Percentiles rank a stretch among this genome's conserved stretches.
These are phyloP conservation scores for Sebastes nivosus DNA, from an alignment of 2,797 vertebrate genomes.

Conservation along the genomic window DNA sequence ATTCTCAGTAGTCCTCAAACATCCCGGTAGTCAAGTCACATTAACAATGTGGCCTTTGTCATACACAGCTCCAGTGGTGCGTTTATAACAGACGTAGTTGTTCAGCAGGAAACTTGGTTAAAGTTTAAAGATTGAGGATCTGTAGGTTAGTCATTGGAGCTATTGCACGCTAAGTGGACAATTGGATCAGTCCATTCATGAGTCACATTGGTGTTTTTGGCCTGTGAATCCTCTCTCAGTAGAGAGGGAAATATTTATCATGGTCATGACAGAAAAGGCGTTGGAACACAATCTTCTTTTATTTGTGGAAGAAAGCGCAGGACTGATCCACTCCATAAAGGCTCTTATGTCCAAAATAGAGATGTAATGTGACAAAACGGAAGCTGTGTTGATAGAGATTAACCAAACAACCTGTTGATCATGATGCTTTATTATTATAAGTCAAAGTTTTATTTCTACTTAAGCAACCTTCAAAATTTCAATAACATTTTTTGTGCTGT, in stretches of 20 bases:
- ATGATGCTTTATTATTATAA: background rate
- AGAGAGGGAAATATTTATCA: background rate
- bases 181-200: conserved; percentile 5
- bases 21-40: background rate
- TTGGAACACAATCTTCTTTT: conserved; percentile 14
- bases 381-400: background rate
- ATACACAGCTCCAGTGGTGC: background rate
- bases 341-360: conserved; percentile 24
- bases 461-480: background rate
- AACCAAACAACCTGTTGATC: background rate
- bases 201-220: conserved; percentile 10
- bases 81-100: background rate
- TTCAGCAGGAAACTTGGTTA: conserved; percentile 1
- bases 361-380: background rate
- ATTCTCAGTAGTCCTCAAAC: background rate
- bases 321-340: conserved; percentile 18
- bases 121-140: background rate
- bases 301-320: background rate
- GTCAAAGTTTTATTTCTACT: background rate
- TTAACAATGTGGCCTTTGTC: background rate
- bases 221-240: background rate
- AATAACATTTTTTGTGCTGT: background rate
- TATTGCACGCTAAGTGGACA: conserved; percentile 12
- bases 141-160: background rate
- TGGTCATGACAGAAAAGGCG: background rate